Evolutionary conservation across 2,797 vertebrate species (phyloP).

Genomic region (Dendrocincla fuliginosa): DNA sequence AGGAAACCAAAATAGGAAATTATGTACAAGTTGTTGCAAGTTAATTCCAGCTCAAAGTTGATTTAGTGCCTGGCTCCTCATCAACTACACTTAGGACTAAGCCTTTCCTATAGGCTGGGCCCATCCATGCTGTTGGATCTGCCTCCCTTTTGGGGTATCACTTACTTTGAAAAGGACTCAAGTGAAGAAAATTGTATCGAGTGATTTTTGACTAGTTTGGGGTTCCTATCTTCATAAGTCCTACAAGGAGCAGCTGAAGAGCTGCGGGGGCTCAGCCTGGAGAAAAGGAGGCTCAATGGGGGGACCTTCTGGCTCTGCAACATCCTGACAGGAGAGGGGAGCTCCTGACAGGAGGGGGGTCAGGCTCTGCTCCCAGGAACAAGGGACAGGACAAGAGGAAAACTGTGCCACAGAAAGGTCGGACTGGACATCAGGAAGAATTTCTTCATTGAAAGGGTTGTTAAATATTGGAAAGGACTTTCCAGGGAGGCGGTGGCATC

Average conservation of each 20-base stretch:
- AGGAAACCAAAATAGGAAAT: not conserved
- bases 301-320: no score
- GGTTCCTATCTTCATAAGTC: not conserved
- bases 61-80: not conserved
- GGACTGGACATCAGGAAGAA: not conserved
- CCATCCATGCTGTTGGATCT: not conserved
- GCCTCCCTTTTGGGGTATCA: not conserved
- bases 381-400: not conserved
- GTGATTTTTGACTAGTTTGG: not conserved
- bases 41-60: not conserved
- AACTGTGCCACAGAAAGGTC: not conserved
- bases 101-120: not conserved
- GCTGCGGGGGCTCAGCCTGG: not conserved
- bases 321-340: not conserved
- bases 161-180: not conserved
- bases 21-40: not conserved
- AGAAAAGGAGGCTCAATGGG: not conserved
- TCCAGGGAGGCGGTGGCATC: not conserved
- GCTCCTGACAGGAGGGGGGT: no score
- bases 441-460: not conserved
- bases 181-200: not conserved
- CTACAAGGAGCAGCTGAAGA: not conserved
- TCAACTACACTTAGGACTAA: not conserved
- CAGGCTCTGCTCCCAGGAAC: not conserved
- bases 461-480: not conserved